Conservation (phyloP, 2,113 vertebrate genomes). For the Pomatorhinus ruficollis region DNA sequence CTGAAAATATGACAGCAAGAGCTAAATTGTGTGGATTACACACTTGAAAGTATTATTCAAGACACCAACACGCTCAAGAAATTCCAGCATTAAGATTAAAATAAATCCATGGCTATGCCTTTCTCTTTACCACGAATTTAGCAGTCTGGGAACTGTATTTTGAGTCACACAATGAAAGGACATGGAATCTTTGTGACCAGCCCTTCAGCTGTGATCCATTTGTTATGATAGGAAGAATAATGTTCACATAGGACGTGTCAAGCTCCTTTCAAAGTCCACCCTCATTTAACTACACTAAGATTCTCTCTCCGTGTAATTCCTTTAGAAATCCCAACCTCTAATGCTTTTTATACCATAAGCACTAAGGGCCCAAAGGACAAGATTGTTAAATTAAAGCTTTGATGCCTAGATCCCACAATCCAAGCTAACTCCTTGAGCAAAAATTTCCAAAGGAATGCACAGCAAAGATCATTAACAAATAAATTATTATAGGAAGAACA, state of each 20-base stretch:
- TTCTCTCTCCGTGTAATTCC: not conserved
- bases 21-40: slow-evolving; percentile 18
- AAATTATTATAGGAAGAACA: not conserved
- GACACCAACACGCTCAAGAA: not conserved
- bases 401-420: not conserved
- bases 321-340: not conserved
- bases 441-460: not conserved
- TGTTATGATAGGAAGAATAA: not conserved
- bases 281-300: not conserved
- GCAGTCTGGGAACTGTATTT: not conserved
- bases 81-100: not conserved
- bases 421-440: not conserved
- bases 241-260: not conserved
- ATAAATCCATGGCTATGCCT: not conserved
- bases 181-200: not conserved
- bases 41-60: slow-evolving; percentile 6
- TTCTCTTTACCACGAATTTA: not conserved
- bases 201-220: not conserved
- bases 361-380: not conserved
- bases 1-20: slow-evolving; percentile 45
- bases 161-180: not conserved
- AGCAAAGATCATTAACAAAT: not conserved
- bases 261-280: not conserved
- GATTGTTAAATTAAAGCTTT: not conserved
- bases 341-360: not conserved